Conservation (phyloP, 1,140 invertebrate genomes). For the Spodoptera litura region DNA sequence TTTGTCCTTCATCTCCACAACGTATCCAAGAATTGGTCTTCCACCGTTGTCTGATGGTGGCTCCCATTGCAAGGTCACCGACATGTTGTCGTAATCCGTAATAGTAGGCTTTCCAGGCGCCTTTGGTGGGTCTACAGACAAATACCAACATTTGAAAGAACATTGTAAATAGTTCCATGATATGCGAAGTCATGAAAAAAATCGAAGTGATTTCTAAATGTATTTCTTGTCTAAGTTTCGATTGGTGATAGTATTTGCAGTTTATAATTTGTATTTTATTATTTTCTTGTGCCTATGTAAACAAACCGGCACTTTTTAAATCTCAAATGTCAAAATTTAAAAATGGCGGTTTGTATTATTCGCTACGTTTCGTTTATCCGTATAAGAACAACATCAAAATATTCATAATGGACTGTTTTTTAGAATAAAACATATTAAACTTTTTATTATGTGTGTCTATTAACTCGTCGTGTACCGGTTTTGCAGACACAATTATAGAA, state of each 20-base stretch:
- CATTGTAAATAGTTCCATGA: not conserved
- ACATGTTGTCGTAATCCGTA: conserved; percentile 97
- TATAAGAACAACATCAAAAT: too few species aligned
- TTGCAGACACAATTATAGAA: too few species aligned
- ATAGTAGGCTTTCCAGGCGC: conserved; percentile 96
- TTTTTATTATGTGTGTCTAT: too few species aligned
- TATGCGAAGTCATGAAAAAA: not conserved
- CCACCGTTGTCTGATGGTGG: conserved; percentile 96
- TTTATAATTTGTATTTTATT: not conserved
- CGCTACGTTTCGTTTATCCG: not conserved
- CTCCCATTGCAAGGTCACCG: conserved; percentile 95
- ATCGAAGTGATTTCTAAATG: not conserved
- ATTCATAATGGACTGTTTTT: too few species aligned
- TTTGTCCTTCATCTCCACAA: conserved; percentile 98
- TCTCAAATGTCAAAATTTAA: conserved; percentile 21
- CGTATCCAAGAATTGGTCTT: conserved; percentile 97
- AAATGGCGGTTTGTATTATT: not conserved
- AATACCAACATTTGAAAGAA: conserved; percentile 45
- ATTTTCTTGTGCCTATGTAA: not conserved
- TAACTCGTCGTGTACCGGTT: too few species aligned
- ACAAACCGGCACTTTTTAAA: not conserved
- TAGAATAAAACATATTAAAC: too few species aligned
- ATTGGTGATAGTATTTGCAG: too few species aligned
- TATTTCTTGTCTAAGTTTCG: too few species aligned
- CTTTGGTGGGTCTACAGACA: conserved; percentile 91